These are phyloP conservation scores for Melipona beecheii DNA, from an alignment of 2,888 invertebrate genomes.

Conservation along the genomic window DNA sequence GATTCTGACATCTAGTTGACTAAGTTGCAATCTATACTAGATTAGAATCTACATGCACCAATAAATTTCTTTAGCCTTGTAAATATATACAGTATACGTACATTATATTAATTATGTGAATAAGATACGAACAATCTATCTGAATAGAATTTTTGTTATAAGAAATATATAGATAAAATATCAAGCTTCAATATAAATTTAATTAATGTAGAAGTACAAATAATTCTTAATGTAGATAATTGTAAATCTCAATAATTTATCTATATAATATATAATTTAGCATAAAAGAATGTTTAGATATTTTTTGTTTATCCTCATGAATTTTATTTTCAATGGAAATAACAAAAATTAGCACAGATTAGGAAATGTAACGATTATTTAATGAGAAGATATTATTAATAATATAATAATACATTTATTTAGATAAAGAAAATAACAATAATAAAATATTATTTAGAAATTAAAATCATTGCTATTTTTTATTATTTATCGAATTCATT, in stretches of 20 bases:
- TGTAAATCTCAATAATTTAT: not conserved
- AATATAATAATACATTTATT: not conserved
- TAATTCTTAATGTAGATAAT: not conserved
- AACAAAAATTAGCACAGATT: not conserved
- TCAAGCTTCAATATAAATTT: not conserved
- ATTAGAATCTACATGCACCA: no score
- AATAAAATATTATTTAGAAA: not conserved
- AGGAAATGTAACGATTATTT: not conserved
- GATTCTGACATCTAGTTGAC: no score
- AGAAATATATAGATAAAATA: not conserved
- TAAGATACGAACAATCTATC: not conserved
- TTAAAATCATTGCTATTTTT: not conserved
- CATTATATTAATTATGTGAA: not conserved
- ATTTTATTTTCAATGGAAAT: not conserved
- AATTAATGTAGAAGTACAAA: not conserved
- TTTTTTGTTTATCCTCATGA: not conserved
- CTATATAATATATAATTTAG: not conserved
- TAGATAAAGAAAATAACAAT: no score
- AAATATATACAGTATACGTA: not conserved
- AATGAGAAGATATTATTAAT: not conserved
- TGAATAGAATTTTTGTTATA: not conserved
- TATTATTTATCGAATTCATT: not conserved
- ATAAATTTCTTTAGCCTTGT: not conserved
- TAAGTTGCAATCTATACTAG: no score
- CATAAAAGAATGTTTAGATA: not conserved